Base-by-base conservation (phyloP, 1,140 invertebrate species). In the Micrasema minimum region DNA sequence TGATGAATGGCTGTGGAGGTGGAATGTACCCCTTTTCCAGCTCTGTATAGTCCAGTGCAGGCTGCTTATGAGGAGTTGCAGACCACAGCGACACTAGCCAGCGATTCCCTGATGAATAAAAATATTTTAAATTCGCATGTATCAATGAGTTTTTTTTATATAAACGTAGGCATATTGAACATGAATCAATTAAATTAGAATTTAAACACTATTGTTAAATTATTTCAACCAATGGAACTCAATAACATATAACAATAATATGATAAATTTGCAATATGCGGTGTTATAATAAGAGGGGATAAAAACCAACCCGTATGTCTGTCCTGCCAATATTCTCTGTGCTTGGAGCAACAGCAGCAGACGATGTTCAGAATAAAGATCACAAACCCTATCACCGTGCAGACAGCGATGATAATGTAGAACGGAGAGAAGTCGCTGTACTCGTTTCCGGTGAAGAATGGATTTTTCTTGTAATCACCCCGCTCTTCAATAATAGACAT, bases 41-140 rank as follows among this genome's bases (percentile, higher is more conserved):
- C 80, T 94, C 92, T 0, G 89, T 89, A 16, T 91, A 87, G 80
- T 94, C 93, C 14, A 95, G 78, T 6, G 93, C 90, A n/a, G 92
- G 91, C 79, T 93, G 92, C 68, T 92, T 90, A 74, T 93, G 89
- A 0, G 93, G 93, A 12, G 92, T 91, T 41, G 90, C 86, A 11
- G 92, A 91, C 92, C 92, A 95, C 77, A 95, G 84, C 7, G 93
- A 91, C 10, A 92, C 87, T 66, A 94, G 84, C 90, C 91, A 94
- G 75, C 92, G 90, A 82, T 94, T 94, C 37, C 92, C 92, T 92
- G 76, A 46, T 18, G 9, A 51, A 26, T 51, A 11, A 20, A 10
- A 57, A 57, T n/a, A n/a, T n/a, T n/a, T n/a, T n/a, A n/a, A n/a
- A n/a, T n/a, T n/a, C n/a, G 16, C n/a, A n/a, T n/a, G n/a, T n/a